A percentile compares a stretch with the other conserved stretches of the same genome.
Evolutionary conservation across 2,797 vertebrate species (phyloP).

Genomic region (Gambusia yucatana): DNA sequence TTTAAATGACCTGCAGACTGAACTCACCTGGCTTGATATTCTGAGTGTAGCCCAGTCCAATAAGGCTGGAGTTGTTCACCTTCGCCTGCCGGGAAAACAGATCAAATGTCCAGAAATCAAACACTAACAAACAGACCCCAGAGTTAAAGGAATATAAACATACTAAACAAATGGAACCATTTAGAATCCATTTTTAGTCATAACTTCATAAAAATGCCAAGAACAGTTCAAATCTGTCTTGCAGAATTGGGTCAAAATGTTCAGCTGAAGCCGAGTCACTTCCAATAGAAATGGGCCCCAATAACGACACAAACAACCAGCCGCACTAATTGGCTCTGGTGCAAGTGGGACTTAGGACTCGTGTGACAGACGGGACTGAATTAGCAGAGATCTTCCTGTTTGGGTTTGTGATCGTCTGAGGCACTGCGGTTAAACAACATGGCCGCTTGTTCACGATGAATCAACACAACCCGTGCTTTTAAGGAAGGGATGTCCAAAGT

Average conservation of each 20-base stretch:
- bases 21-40: conserved; percentile 94
- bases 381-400: conserved; percentile 15
- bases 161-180: not conserved
- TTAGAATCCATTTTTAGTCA: not conserved
- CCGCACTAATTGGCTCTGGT: conserved; percentile 13
- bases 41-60: conserved; percentile 97
- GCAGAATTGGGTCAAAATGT: not conserved
- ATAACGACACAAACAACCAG: conserved; percentile 9
- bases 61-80: conserved; percentile 98
- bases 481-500: not conserved
- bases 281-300: not conserved
- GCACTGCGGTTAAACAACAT: not conserved
- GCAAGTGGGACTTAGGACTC: conserved; percentile 28
- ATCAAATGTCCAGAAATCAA: not conserved
- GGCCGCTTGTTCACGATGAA: not conserved
- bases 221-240: not conserved
- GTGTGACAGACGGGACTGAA: conserved; percentile 31
- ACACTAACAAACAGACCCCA: not conserved
- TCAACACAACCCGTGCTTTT: not conserved
- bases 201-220: not conserved
- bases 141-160: not conserved
- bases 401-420: not conserved
- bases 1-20: not conserved
- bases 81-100: conserved; percentile 86
- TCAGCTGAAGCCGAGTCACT: not conserved